Percentiles rank a stretch among this genome's conserved stretches.
These are phyloP conservation scores for Andrena cerasifolii DNA, from an alignment of 1,140 invertebrate genomes.

Conservation along the genomic window DNA sequence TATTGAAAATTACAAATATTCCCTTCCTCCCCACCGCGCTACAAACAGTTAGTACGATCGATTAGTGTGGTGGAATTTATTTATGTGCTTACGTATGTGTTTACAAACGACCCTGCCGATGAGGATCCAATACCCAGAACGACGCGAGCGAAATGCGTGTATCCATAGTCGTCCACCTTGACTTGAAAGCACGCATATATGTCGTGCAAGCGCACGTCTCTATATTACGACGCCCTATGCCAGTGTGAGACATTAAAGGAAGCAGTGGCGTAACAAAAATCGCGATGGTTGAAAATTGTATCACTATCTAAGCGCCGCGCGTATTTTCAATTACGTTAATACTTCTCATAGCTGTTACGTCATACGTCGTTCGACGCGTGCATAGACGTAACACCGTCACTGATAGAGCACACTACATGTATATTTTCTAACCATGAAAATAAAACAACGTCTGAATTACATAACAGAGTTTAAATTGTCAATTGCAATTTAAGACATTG, in stretches of 20 bases:
- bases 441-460: background rate
- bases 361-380: background rate
- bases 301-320: too few relatives aligned
- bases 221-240: conserved; percentile 36
- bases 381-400: background rate
- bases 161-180: conserved; percentile 56
- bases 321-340: background rate
- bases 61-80: conserved; percentile 33
- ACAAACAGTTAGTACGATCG: conserved; percentile 23
- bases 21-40: conserved; percentile 4
- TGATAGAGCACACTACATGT: too few relatives aligned
- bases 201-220: conserved; percentile 34
- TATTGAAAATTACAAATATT: conserved; percentile 15
- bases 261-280: conserved; percentile 45
- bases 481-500: background rate
- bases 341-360: background rate
- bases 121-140: conserved; percentile 50
- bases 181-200: conserved; percentile 45
- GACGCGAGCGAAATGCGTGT: conserved; percentile 46
- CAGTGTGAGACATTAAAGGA: conserved; percentile 45
- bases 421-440: background rate
- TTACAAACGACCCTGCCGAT: conserved; percentile 47
- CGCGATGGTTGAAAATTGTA: background rate
- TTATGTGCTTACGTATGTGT: conserved; percentile 34
- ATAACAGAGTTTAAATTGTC: background rate